Conservation (phyloP, 1,140 invertebrate species). For the Oppia nitens region DNA sequence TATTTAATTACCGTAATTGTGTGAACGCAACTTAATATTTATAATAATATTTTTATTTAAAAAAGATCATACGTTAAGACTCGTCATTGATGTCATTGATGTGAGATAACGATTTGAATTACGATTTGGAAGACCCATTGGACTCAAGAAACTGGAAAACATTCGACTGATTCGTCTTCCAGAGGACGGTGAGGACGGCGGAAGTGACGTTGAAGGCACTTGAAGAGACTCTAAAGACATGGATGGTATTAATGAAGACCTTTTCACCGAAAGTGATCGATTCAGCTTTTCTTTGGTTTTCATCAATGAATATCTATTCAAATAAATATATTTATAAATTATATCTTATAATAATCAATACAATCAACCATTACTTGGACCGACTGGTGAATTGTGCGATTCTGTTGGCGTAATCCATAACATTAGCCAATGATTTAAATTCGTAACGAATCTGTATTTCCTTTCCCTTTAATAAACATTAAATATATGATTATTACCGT, state of each 20-base stretch:
- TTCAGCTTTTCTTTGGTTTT: slow-evolving; percentile 8
- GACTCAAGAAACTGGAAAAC: not conserved
- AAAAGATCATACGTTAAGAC: not conserved
- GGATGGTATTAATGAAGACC: not conserved
- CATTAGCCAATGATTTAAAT: slow-evolving; percentile 2
- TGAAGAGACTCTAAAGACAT: slow-evolving; percentile 2
- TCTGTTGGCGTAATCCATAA: not conserved
- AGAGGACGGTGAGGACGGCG: not conserved
- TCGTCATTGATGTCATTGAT: not conserved
- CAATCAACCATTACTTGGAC: slow-evolving; percentile 7
- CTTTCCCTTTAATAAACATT: no score
- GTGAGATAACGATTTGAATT: not conserved
- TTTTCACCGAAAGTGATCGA: slow-evolving; percentile 1
- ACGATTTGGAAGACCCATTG: not conserved
- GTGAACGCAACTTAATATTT: no score
- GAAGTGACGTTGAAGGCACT: not conserved
- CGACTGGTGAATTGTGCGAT: slow-evolving; percentile 2
- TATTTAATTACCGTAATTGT: no score
- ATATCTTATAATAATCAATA: no score
- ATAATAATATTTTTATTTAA: not conserved
- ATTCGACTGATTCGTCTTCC: not conserved
- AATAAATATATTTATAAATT: no score
- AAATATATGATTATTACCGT: no score
- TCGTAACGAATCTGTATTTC: no score
- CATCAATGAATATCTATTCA: not conserved